Evolutionary conservation across 2,888 invertebrate species (phyloP).

Genomic region (Ethmia dodecea): DNA sequence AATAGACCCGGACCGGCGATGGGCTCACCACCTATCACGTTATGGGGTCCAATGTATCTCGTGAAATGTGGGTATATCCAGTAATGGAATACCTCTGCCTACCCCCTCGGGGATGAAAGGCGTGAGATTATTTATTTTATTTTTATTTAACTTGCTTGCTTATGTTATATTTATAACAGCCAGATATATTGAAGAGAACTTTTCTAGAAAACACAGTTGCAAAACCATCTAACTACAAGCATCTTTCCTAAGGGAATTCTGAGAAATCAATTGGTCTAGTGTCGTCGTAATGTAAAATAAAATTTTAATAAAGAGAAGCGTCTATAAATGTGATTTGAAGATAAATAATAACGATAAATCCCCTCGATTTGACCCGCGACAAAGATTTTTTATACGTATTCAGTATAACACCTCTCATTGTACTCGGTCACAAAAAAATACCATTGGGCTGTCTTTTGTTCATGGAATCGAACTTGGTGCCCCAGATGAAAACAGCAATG

Average conservation of each 20-base stretch:
- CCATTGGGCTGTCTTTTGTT: conserved; percentile 39
- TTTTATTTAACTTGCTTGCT: too few species aligned
- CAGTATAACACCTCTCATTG: conserved; percentile 43
- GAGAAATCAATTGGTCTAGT: conserved; percentile 45
- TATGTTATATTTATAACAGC: too few species aligned
- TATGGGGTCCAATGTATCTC: too few species aligned
- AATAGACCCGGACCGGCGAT: too few species aligned
- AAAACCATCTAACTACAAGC: conserved; percentile 5
- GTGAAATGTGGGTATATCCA: too few species aligned
- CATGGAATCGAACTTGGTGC: conserved; percentile 32
- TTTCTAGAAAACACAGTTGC: not conserved
- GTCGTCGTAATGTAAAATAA: conserved; percentile 46
- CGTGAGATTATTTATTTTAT: too few species aligned
- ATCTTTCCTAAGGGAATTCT: conserved; percentile 27
- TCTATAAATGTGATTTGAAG: conserved; percentile 47
- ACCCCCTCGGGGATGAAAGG: too few species aligned
- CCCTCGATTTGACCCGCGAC: conserved; percentile 47
- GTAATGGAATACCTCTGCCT: too few species aligned
- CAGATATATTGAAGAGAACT: too few species aligned
- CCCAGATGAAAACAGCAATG: conserved; percentile 4
- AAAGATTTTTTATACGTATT: conserved; percentile 45
- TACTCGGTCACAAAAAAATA: conserved; percentile 39
- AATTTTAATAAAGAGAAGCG: conserved; percentile 39
- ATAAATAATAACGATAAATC: conserved; percentile 58
- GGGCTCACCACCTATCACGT: too few species aligned